phyloP scores from a whole-genome alignment of 2,113 vertebrate genomes.

The Apus apus region DNA sequence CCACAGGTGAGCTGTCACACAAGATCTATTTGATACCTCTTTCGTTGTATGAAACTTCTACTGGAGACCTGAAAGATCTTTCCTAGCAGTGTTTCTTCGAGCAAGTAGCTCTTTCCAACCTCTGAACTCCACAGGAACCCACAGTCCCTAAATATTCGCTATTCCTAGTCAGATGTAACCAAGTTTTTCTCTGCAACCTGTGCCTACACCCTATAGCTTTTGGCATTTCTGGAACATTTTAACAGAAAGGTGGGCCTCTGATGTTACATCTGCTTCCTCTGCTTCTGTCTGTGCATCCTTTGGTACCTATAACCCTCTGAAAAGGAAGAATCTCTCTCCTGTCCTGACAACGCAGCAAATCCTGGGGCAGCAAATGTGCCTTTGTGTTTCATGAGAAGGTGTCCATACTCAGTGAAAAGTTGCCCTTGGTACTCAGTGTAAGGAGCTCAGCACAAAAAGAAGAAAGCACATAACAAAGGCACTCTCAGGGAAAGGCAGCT shows the following conservation, averaged over 20 bases:
- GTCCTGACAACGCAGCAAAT: not conserved
- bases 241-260: not conserved
- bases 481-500: not conserved
- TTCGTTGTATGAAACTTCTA: not conserved
- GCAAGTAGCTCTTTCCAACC: not conserved
- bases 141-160: not conserved
- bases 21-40: not conserved
- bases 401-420: not conserved
- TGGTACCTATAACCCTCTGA: not conserved
- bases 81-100: not conserved
- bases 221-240: slow-evolving; percentile 29
- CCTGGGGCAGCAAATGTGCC: not conserved
- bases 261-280: not conserved
- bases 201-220: not conserved
- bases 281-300: not conserved
- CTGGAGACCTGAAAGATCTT: not conserved
- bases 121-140: not conserved
- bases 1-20: not conserved
- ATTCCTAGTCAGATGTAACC: not conserved
- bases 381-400: not conserved
- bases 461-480: not conserved
- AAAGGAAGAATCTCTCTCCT: not conserved
- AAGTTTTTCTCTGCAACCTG: not conserved
- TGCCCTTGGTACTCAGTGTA: not conserved
- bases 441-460: not conserved